Percentiles rank a stretch among this genome's conserved stretches.
Evolutionary conservation across 2,888 invertebrate genomes (phyloP).

Genomic region (Thelaira solivaga): DNA sequence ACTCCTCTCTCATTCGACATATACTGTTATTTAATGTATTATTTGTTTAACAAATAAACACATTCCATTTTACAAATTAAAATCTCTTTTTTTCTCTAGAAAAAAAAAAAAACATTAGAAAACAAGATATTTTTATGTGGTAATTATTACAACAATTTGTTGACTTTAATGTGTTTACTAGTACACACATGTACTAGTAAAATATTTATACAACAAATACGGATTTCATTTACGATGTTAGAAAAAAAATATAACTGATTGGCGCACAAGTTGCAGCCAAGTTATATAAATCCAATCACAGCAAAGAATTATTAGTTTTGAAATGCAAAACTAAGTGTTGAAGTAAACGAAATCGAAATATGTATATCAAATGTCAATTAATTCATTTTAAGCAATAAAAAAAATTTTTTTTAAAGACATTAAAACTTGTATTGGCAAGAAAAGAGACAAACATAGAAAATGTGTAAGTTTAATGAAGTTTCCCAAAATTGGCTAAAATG

Average conservation of each 20-base stretch:
- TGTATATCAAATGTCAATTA: slow-evolving; percentile 16
- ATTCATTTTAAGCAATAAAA: neutral
- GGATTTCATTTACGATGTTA: slow-evolving; percentile 12
- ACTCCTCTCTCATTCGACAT: too few relatives aligned
- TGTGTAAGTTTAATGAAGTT: too few relatives aligned
- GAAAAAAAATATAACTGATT: neutral
- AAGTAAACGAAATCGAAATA: slow-evolving; percentile 5
- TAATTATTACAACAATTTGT: slow-evolving; percentile 57
- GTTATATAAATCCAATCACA: neutral
- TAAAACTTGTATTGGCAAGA: too few relatives aligned
- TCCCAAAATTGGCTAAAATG: too few relatives aligned
- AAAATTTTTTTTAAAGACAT: too few relatives aligned
- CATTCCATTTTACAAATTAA: slow-evolving; percentile 44
- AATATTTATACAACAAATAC: neutral
- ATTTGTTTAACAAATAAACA: slow-evolving; percentile 53
- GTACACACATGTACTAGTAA: neutral
- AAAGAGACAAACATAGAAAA: too few relatives aligned
- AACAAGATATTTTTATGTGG: slow-evolving; percentile 32
- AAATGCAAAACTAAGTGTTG: slow-evolving; percentile 10
- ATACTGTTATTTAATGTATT: neutral
- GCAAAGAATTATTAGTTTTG: slow-evolving; percentile 9
- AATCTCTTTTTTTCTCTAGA: neutral
- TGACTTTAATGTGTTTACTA: slow-evolving; percentile 22
- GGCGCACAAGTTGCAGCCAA: neutral
- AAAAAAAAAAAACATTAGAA: neutral